phyloP scores from a whole-genome alignment of 2,888 invertebrate species.

The Catocala sponsa region DNA sequence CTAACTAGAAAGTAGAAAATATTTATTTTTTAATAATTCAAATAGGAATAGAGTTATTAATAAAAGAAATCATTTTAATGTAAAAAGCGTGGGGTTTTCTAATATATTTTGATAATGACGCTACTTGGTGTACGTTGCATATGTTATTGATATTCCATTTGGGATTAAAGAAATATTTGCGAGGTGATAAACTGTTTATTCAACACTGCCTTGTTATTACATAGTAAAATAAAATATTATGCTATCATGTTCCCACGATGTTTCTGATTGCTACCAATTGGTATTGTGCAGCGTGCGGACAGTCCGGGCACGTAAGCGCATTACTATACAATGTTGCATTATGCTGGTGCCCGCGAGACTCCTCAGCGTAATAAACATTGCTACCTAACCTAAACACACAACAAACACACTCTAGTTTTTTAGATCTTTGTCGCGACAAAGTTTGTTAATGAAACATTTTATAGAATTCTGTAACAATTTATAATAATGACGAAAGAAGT shows the following conservation, averaged over 20 bases:
- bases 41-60: too few relatives aligned
- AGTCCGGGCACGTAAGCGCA: slow-evolving; percentile 48
- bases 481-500: slow-evolving; percentile 37
- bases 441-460: slow-evolving; percentile 38
- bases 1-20: too few relatives aligned
- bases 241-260: slow-evolving; percentile 37
- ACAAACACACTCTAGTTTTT: slow-evolving; percentile 28
- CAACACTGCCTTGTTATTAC: background rate
- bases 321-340: slow-evolving; percentile 45
- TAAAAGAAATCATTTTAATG: too few relatives aligned
- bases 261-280: slow-evolving; percentile 15
- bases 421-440: slow-evolving; percentile 36
- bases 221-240: slow-evolving; percentile 17
- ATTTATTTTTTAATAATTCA: too few relatives aligned
- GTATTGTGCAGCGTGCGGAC: slow-evolving; percentile 20
- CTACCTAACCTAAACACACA: slow-evolving; percentile 38
- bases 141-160: too few relatives aligned
- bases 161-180: too few relatives aligned
- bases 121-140: too few relatives aligned
- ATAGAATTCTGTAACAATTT: slow-evolving; percentile 43
- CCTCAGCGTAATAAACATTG: slow-evolving; percentile 30
- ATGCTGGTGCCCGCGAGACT: slow-evolving; percentile 22
- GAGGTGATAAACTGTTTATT: too few relatives aligned
- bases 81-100: too few relatives aligned
- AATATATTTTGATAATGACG: too few relatives aligned